Conservation (phyloP, 2,797 vertebrate genomes). For the Amazonetta brasiliensis region DNA sequence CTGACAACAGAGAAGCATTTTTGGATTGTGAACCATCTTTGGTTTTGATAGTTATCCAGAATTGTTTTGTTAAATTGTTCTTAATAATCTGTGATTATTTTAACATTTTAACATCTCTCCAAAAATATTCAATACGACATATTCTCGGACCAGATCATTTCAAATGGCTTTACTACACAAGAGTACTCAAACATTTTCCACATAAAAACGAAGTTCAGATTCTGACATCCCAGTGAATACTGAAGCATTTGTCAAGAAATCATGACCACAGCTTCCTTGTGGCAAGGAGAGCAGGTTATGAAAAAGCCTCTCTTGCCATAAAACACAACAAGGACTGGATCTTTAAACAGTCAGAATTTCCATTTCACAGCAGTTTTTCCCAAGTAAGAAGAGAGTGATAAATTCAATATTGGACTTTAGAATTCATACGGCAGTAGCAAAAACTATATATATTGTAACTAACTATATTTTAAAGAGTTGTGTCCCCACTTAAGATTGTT, state of each 20-base stretch:
- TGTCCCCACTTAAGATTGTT: accelerated
- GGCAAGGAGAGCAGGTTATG: conserved; percentile 36
- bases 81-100: accelerated
- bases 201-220: not conserved
- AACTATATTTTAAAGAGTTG: not conserved
- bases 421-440: not conserved
- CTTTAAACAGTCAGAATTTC: conserved; percentile 50
- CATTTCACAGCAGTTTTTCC: conserved; percentile 54
- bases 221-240: not conserved
- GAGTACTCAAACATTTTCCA: not conserved
- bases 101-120: accelerated
- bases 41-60: not conserved
- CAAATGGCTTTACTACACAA: not conserved
- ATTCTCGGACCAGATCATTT: not conserved
- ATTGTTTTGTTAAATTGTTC: not conserved
- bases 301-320: not conserved
- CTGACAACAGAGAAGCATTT: not conserved
- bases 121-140: not conserved
- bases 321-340: conserved; percentile 27
- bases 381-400: conserved; percentile 34
- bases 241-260: conserved; percentile 19
- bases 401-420: conserved; percentile 47
- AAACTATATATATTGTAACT: conserved; percentile 16
- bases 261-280: not conserved
- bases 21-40: not conserved